Evolutionary conservation across 2,888 invertebrate species (phyloP).

Genomic region (Tricholauxania praeusta): DNA sequence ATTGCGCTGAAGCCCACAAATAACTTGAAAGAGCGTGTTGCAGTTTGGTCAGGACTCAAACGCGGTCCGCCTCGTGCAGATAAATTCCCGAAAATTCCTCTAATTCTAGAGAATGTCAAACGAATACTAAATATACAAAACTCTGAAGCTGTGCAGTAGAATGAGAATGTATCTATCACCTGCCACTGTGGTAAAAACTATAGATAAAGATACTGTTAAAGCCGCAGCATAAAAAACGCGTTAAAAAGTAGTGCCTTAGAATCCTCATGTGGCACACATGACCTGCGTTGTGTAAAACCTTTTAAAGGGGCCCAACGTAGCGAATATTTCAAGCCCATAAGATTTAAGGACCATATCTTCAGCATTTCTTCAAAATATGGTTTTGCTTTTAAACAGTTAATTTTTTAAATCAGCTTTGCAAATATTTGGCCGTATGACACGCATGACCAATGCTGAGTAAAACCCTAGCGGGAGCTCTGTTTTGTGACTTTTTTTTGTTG

Average conservation of each 20-base stretch:
- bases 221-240: slow-evolving; percentile 20
- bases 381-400: neutral
- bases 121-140: slow-evolving; percentile 34
- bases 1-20: slow-evolving; percentile 49
- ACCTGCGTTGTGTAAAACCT: slow-evolving; percentile 27
- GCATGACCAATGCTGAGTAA: slow-evolving; percentile 52
- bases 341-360: neutral
- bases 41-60: slow-evolving; percentile 63
- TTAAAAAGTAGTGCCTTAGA: slow-evolving; percentile 27
- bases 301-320: slow-evolving; percentile 7
- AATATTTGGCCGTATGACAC: slow-evolving; percentile 15
- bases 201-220: neutral
- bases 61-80: slow-evolving; percentile 61
- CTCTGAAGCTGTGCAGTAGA: neutral
- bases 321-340: slow-evolving; percentile 12
- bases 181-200: neutral
- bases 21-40: slow-evolving; percentile 45
- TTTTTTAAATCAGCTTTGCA: neutral
- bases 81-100: slow-evolving; percentile 59
- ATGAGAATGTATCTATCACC: neutral
- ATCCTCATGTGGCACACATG: slow-evolving; percentile 37
- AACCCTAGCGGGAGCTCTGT: slow-evolving; percentile 49
- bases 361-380: too few relatives aligned
- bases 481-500: slow-evolving; percentile 40
- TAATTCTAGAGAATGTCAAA: slow-evolving; percentile 37